phyloP scores from a whole-genome alignment of 2,888 invertebrate genomes.

The Noctuana brunneofusca region DNA sequence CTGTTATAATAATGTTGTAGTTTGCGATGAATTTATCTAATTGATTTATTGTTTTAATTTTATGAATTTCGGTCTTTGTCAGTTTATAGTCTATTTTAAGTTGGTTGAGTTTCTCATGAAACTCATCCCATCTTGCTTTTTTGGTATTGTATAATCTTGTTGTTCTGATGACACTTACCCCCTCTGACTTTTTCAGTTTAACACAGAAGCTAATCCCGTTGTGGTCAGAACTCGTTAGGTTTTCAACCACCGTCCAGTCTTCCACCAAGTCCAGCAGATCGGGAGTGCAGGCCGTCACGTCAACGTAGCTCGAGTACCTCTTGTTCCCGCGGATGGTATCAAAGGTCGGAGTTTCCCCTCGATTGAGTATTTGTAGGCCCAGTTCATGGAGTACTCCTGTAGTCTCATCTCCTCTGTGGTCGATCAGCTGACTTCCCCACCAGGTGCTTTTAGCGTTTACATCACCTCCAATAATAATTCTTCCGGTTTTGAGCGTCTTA shows the following conservation, averaged over 20 bases:
- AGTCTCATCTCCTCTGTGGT: slow-evolving; percentile 34
- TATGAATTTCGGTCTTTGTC: not conserved
- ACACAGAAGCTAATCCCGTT: not conserved
- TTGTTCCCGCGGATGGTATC: slow-evolving; percentile 37
- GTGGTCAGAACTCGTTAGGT: slow-evolving; percentile 20
- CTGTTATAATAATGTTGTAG: not conserved
- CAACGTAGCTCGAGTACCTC: slow-evolving; percentile 39
- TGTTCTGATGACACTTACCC: slow-evolving; percentile 12
- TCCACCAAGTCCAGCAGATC: slow-evolving; percentile 32
- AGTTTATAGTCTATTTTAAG: not conserved
- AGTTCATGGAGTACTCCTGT: slow-evolving; percentile 4
- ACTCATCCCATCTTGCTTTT: slow-evolving; percentile 40
- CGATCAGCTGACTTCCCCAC: slow-evolving; percentile 31
- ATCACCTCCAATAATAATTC: slow-evolving; percentile 26
- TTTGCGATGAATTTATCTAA: not conserved
- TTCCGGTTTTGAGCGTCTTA: too few species aligned
- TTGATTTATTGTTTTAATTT: not conserved
- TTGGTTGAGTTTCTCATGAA: slow-evolving; percentile 36
- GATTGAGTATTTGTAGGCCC: slow-evolving; percentile 40
- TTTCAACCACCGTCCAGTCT: slow-evolving; percentile 30
- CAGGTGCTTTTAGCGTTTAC: slow-evolving; percentile 32
- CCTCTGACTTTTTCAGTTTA: slow-evolving; percentile 15
- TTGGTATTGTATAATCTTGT: slow-evolving; percentile 39
- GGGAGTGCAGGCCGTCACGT: slow-evolving; percentile 41
- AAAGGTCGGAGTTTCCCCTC: slow-evolving; percentile 41